These are phyloP conservation scores for Cepaea hortensis DNA, from an alignment of 2,888 invertebrate species.

Conservation along the genomic window DNA sequence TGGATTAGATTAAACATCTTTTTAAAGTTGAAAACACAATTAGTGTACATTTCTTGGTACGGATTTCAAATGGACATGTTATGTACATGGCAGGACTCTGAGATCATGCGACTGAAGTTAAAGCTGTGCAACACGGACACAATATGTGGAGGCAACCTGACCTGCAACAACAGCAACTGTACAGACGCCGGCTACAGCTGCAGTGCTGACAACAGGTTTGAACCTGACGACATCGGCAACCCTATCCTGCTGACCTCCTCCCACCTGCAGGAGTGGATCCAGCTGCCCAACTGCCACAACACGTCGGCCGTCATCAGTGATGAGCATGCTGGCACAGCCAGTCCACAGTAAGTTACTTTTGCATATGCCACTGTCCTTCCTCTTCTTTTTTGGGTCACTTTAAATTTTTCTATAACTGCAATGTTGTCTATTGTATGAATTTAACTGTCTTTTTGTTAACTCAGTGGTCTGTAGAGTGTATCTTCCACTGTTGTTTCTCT, in stretches of 20 bases:
- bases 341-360: not conserved
- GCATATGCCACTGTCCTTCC: too few species aligned
- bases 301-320: not conserved
- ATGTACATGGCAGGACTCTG: constrained; percentile 33
- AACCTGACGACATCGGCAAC: constrained; percentile 18
- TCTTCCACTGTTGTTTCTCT: too few species aligned
- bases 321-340: not conserved
- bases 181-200: not conserved
- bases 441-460: too few species aligned
- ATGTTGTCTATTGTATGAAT: too few species aligned
- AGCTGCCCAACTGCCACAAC: not conserved
- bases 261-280: constrained; percentile 6
- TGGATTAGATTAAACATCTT: too few species aligned
- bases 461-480: too few species aligned
- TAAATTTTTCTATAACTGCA: too few species aligned
- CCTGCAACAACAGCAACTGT: constrained; percentile 18
- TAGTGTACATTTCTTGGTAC: not conserved
- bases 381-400: not conserved
- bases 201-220: not conserved
- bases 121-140: constrained; percentile 40
- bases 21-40: too few species aligned
- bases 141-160: not conserved
- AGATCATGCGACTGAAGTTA: constrained; percentile 45
- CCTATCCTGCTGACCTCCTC: constrained; percentile 6
- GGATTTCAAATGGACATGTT: not conserved